Evolutionary conservation across 2,113 vertebrate species (phyloP), one percentile per base, ranked within the genome.

Genomic region (Ciconia maguari): DNA sequence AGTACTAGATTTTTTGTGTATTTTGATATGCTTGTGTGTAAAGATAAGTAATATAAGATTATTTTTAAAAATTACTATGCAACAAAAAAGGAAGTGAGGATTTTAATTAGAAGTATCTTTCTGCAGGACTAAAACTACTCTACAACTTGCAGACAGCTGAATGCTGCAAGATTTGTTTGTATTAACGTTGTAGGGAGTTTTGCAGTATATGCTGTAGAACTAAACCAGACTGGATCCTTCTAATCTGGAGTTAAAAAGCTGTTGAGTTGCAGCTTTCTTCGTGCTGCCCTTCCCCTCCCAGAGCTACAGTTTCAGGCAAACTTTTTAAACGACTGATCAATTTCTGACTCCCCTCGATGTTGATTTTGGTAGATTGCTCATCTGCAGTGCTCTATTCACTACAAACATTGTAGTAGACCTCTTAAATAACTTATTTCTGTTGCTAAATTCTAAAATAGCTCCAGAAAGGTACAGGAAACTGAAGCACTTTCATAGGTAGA

Each of bases 171-270:
- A 30, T 41, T 48, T 78, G n/a, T 0, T 16, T n/a, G 44, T 54
- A 7, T 52, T 81, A 7, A 20, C 42, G 34, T 66, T 62, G 21
- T 11, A n/a, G 41, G 58, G 25, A 76, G 20, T 76, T 77, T 42
- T 0, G 1, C 16, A 26, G n/a, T 49, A 2, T 81, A 5, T 64
- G 49, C 25, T 2, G 1, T 75, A 8, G 18, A 32, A 15, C 9
- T 55, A 32, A 75, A 75, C 15, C 19, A 27, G 44, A 6, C 29
- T 25, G 41, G 6, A n/a, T 52, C 38, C 7, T 77, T 68, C 32
- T 64, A 32, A 61, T 71, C 19, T 0, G 0, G 18, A 72, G 25
- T 57, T 90, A 32, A 85, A 82, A 49, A 68, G 32, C 24, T 41
- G 18, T 21, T 41, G 41, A 54, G 7, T 42, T 86, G 24, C 14